Conservation (phyloP, 1,140 invertebrate genomes). For the Zophobas atratus region DNA sequence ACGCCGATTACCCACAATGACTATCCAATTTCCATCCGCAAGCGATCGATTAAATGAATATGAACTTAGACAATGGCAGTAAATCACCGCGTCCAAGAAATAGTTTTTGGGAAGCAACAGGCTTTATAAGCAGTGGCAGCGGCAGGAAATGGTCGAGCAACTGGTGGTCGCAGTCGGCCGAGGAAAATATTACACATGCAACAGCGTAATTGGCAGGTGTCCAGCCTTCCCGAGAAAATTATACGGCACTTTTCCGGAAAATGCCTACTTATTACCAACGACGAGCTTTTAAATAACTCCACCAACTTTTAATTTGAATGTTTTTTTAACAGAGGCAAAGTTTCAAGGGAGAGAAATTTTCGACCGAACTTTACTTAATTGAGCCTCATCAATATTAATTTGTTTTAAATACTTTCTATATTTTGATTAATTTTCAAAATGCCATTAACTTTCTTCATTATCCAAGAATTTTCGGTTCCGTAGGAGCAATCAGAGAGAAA, state of each 20-base stretch:
- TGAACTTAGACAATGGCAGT: slow-evolving; percentile 40
- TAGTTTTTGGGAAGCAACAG: slow-evolving; percentile 62
- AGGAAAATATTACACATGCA: slow-evolving; percentile 65
- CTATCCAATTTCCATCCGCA: slow-evolving; percentile 41
- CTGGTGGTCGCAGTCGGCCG: slow-evolving; percentile 61
- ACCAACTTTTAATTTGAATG: slow-evolving; percentile 9
- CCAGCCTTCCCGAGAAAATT: slow-evolving; percentile 56
- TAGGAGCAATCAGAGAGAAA: not conserved
- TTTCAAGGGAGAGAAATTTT: not conserved
- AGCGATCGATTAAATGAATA: slow-evolving; percentile 46
- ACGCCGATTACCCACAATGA: too few species aligned
- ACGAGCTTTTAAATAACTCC: not conserved
- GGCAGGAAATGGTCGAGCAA: slow-evolving; percentile 58
- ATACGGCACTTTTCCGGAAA: slow-evolving; percentile 10
- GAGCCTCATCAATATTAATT: slow-evolving; percentile 41
- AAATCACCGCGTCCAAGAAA: slow-evolving; percentile 58
- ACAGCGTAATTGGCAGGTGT: slow-evolving; percentile 66
- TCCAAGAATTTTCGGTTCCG: not conserved
- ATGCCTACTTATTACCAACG: not conserved
- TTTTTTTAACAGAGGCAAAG: slow-evolving; percentile 4
- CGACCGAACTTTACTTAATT: slow-evolving; percentile 19
- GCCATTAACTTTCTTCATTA: slow-evolving; percentile 4
- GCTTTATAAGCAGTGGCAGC: slow-evolving; percentile 54
- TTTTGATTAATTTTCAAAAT: slow-evolving; percentile 12
- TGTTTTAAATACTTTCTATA: slow-evolving; percentile 34